phyloP scores from a whole-genome alignment of 2,113 vertebrate genomes.

The Stigmatopora argus region DNA sequence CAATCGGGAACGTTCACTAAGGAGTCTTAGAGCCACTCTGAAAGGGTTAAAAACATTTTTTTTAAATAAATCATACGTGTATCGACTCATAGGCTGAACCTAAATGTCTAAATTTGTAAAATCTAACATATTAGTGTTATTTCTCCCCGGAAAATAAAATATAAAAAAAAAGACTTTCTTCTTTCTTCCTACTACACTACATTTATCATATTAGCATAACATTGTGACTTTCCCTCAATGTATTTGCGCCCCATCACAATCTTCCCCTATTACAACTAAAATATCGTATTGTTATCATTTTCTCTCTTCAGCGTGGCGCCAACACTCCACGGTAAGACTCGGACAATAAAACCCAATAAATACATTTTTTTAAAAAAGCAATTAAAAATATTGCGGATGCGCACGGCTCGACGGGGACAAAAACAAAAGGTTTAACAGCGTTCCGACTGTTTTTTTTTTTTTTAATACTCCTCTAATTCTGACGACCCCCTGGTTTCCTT shows the following conservation, averaged over 20 bases:
- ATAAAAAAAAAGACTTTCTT: too few species aligned
- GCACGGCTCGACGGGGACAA: conserved; percentile 41
- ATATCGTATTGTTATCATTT: background rate
- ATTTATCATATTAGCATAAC: background rate
- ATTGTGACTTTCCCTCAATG: background rate
- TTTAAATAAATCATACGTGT: background rate
- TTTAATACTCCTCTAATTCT: conserved; percentile 41
- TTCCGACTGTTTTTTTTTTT: conserved; percentile 28
- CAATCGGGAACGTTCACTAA: conserved; percentile 42
- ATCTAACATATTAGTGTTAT: too few species aligned
- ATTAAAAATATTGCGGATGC: conserved; percentile 44
- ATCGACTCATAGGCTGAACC: background rate
- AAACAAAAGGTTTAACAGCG: conserved; percentile 53
- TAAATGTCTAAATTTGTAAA: background rate
- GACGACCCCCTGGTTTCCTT: conserved; percentile 14
- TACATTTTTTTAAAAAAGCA: conserved; percentile 56
- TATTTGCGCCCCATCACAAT: too few species aligned
- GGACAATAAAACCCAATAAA: conserved; percentile 22
- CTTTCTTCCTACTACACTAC: too few species aligned
- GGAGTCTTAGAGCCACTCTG: background rate
- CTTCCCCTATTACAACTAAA: background rate
- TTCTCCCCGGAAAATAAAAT: too few species aligned
- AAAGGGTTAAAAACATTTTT: background rate
- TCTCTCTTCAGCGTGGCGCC: background rate
- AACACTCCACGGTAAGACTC: background rate